phyloP scores from a whole-genome alignment of 2,113 vertebrate genomes.

The Hypocryptadius cinnamomeus region DNA sequence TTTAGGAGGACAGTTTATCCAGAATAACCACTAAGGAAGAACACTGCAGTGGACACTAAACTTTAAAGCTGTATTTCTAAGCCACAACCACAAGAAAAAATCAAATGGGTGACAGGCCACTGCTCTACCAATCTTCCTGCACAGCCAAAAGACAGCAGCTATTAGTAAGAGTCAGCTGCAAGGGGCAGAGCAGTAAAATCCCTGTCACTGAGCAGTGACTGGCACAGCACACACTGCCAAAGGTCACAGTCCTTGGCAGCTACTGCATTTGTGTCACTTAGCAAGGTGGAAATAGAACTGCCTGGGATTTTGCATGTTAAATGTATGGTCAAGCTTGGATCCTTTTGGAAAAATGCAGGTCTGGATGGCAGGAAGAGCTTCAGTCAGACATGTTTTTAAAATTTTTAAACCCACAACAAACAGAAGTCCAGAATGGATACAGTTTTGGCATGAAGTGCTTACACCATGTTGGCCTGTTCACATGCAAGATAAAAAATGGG shows the following conservation, averaged over 20 bases:
- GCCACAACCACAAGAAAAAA: background rate
- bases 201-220: background rate
- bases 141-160: background rate
- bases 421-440: background rate
- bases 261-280: background rate
- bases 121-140: background rate
- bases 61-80: background rate
- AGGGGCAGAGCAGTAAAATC: background rate
- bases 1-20: background rate
- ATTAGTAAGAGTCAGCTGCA: background rate
- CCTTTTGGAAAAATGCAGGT: background rate
- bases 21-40: background rate
- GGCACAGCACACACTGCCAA: background rate
- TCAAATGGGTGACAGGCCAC: background rate
- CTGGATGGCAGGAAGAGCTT: background rate
- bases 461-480: background rate
- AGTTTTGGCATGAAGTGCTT: background rate
- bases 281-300: background rate
- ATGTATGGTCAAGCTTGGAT: background rate
- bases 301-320: background rate
- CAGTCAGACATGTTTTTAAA: background rate
- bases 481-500: constrained; percentile 13
- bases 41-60: background rate
- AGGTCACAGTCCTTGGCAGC: background rate
- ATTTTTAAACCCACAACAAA: background rate